These are phyloP conservation scores for Tragelaphus scriptus DNA, from an alignment of 2,113 vertebrate genomes.

Conservation along the genomic window DNA sequence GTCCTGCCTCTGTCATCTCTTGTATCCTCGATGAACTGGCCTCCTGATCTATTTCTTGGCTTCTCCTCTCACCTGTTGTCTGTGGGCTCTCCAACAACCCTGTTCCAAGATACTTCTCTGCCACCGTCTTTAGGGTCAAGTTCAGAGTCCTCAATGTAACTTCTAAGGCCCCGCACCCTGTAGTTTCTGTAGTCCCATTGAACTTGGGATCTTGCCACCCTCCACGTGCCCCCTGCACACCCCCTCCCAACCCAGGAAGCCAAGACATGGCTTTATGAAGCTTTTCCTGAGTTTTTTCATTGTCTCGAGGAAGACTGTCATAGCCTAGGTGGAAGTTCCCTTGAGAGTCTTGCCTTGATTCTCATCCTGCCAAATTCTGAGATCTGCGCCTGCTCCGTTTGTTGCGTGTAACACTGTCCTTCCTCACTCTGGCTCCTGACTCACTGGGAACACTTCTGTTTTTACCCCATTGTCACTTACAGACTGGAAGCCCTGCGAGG, in stretches of 20 bases:
- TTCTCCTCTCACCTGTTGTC: background rate
- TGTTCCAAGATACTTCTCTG: background rate
- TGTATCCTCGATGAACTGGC: background rate
- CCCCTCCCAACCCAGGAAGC: background rate
- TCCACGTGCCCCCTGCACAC: accelerated
- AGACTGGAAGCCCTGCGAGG: background rate
- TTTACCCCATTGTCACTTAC: background rate
- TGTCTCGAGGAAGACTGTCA: background rate
- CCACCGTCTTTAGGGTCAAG: background rate
- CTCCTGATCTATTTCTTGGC: background rate
- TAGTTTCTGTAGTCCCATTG: background rate
- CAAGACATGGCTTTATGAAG: background rate
- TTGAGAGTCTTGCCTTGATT: background rate
- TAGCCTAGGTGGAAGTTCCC: background rate
- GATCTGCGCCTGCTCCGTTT: background rate
- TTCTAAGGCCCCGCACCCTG: background rate
- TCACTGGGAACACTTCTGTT: background rate
- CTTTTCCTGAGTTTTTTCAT: background rate
- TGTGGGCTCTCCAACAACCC: background rate
- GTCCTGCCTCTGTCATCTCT: background rate
- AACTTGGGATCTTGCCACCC: background rate
- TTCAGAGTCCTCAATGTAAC: background rate
- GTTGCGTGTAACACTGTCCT: background rate
- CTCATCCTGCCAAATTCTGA: background rate
- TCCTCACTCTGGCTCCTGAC: background rate